Evolutionary conservation across 2,113 vertebrate genomes (phyloP), one percentile per base, ranked within the genome.

Genomic region (Butorides virescens): DNA sequence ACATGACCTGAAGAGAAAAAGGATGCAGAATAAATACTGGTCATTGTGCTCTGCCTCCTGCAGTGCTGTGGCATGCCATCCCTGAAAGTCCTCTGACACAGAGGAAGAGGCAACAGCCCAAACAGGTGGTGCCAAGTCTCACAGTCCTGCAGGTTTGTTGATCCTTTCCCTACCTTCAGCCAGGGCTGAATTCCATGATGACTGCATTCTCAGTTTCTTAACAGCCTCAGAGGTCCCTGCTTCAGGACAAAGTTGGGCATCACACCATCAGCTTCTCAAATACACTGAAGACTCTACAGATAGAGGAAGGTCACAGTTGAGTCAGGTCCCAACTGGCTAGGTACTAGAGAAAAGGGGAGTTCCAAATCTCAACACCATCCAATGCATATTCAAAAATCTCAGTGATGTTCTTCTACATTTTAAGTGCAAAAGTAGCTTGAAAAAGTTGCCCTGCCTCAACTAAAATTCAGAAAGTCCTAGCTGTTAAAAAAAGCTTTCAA

Each of bases 281-380:
- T 34, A 47, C 58, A 21, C 3, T 58, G 47, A 0, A 0, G 18
- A 23, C 16, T 32, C 32, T 55, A 13, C 2, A 2, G 15, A 10
- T 12, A 13, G 17, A 66, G 10, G 10, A 86, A 79, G 4, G 9
- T 65, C 34, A 65, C 59, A 12, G 21, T 15, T 80, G 32, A 47
- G 36, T 23, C 29, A 71, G 18, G 73, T 25, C 17, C 27, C n/a
- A 34, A 2, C 0, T 46, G 32, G 7, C 11, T 42, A 47, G 9
- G 52, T 62, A 58, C 12, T 22, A 50, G 25, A 55, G 7, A 9
- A 18, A 58, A 82, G 42, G 9, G 17, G 10, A 67, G 9, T 25
- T 53, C n/a, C 68, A 71, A 63, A 79, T 46, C 32, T 83, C 44
- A 49, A 2, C 7, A 27, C 4, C 13, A 86, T 58, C 29, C 49